Conservation (phyloP, 2,888 invertebrate genomes). For the Pyrrhosoma nymphula region DNA sequence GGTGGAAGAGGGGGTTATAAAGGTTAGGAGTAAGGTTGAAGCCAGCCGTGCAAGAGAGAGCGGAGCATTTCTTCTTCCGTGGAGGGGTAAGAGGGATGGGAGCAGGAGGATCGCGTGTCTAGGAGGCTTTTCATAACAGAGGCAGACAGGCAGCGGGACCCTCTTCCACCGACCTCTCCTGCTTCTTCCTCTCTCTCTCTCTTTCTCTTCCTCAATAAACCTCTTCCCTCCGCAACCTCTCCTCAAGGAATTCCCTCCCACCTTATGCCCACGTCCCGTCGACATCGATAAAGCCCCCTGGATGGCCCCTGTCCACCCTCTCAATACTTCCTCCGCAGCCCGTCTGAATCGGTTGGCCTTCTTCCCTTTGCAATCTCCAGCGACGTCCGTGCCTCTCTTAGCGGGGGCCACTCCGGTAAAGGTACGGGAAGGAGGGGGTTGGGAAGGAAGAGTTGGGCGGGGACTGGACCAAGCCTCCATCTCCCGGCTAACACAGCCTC, state of each 20-base stretch:
- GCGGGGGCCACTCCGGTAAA: not conserved
- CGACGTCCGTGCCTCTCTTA: conserved; percentile 44
- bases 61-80: not conserved
- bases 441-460: not conserved
- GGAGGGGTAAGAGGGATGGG: not conserved
- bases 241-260: conserved; percentile 34
- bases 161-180: not conserved
- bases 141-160: conserved; percentile 50
- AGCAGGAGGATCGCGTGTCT: conserved; percentile 54
- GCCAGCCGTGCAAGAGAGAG: not conserved
- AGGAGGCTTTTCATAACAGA: conserved; percentile 63
- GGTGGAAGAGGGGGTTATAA: not conserved
- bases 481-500: not conserved
- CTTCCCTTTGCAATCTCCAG: conserved; percentile 46
- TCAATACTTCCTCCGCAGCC: conserved; percentile 48
- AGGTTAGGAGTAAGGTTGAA: not conserved
- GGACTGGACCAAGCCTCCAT: not conserved
- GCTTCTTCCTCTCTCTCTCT: not conserved
- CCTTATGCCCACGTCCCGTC: conserved; percentile 34
- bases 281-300: conserved; percentile 44
- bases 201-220: no score
- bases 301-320: conserved; percentile 33
- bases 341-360: conserved; percentile 41
- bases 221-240: not conserved
- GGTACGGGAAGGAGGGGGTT: not conserved